These are phyloP conservation scores for Cyprinodon variegatus DNA, from an alignment of 2,113 vertebrate species.

Conservation along the genomic window DNA sequence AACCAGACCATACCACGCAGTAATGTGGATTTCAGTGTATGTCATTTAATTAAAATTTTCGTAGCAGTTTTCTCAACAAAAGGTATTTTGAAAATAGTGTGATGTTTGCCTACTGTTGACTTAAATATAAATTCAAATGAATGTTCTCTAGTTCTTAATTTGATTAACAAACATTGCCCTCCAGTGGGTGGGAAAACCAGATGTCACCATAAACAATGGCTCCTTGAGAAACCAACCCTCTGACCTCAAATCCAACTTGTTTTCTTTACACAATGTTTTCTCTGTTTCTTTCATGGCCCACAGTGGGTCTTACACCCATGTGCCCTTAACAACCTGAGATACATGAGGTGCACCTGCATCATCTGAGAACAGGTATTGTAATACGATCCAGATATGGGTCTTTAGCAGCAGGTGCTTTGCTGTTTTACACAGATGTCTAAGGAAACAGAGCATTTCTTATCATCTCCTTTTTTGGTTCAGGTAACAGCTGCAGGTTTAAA, in stretches of 20 bases:
- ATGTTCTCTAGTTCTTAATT: background rate
- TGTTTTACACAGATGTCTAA: constrained; percentile 25
- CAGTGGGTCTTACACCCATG: constrained; percentile 21
- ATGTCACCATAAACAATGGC: constrained; percentile 47
- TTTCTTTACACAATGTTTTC: constrained; percentile 50
- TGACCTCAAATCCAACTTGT: constrained; percentile 46
- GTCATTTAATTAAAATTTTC: background rate
- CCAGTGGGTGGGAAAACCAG: constrained; percentile 17
- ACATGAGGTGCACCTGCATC: constrained; percentile 50
- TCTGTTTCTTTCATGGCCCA: constrained; percentile 55
- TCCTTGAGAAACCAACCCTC: constrained; percentile 17
- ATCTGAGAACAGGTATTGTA: constrained; percentile 55
- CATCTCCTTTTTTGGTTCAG: background rate
- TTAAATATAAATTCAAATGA: background rate
- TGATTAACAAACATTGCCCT: constrained; percentile 2
- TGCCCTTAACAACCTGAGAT: constrained; percentile 44
- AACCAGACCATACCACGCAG: background rate
- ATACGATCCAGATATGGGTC: constrained; percentile 47
- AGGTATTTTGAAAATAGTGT: background rate
- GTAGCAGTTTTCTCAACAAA: background rate
- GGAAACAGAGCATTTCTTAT: background rate
- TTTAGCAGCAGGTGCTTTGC: constrained; percentile 9
- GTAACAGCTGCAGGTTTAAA: background rate
- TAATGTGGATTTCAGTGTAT: background rate
- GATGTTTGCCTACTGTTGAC: background rate